phyloP scores from a whole-genome alignment of 2,797 vertebrate genomes.

The Carcharodon carcharias region DNA sequence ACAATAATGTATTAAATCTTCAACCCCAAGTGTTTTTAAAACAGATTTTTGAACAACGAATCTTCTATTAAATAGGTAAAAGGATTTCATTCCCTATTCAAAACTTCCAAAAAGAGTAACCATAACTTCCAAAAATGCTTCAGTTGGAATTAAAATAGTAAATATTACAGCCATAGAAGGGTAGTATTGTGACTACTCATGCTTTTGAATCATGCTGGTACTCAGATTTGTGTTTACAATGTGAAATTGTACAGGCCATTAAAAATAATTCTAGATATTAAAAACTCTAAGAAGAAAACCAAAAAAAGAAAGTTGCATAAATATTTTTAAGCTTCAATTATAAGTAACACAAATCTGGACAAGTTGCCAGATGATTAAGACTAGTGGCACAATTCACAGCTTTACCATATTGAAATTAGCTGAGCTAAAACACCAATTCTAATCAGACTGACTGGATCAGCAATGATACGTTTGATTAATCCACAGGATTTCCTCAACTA shows the following conservation, averaged over 20 bases:
- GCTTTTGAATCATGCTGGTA: neutral
- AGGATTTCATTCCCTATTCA: neutral
- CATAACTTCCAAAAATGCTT: neutral
- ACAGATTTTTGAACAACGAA: neutral
- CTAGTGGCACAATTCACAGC: neutral
- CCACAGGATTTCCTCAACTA: neutral
- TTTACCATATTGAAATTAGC: neutral
- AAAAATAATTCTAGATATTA: neutral
- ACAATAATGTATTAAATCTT: neutral
- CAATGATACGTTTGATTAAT: conserved; percentile 15
- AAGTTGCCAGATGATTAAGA: neutral
- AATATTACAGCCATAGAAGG: neutral
- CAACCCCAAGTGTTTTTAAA: neutral
- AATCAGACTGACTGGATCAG: neutral
- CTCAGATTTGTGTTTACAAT: neutral
- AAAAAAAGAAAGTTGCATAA: neutral
- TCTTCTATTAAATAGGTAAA: neutral
- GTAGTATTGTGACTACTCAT: neutral
- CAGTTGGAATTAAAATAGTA: neutral
- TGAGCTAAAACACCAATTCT: conserved; percentile 5
- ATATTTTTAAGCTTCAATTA: neutral
- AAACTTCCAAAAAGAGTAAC: neutral
- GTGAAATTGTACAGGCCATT: neutral
- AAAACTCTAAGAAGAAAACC: neutral
- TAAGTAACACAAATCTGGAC: neutral